A percentile compares a stretch with the other conserved stretches of the same genome.
Conservation (phyloP, 2,113 vertebrate species). For the Pollimyrus isidori region DNA sequence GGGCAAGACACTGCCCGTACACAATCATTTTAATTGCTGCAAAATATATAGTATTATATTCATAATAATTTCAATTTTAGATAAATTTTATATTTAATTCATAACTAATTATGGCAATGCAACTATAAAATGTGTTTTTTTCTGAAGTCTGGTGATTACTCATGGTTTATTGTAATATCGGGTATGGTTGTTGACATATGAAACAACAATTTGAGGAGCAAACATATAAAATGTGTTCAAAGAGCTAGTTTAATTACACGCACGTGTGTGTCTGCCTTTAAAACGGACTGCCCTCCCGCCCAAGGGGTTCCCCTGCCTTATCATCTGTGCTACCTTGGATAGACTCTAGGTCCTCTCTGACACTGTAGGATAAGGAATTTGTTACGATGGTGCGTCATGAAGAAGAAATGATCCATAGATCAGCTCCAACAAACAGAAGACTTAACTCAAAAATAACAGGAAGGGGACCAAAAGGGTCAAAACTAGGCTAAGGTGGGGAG, state of each 20-base stretch:
- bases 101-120: neutral
- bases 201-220: neutral
- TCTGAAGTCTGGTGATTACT: neutral
- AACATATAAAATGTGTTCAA: neutral
- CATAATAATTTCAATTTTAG: neutral
- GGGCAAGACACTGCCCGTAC: neutral
- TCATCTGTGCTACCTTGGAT: neutral
- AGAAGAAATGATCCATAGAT: neutral
- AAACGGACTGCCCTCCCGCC: neutral
- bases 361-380: neutral
- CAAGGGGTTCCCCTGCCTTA: neutral
- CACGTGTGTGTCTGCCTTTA: neutral
- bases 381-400: neutral
- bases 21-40: neutral
- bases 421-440: neutral
- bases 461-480: neutral
- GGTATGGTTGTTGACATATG: neutral
- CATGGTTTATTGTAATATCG: neutral
- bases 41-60: neutral
- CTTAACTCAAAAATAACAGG: neutral
- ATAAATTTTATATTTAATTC: neutral
- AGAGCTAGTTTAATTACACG: neutral
- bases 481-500: neutral
- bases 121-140: neutral
- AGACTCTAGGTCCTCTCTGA: neutral